Conservation (phyloP, 1,140 invertebrate genomes). For the Drosophila virilis region DNA sequence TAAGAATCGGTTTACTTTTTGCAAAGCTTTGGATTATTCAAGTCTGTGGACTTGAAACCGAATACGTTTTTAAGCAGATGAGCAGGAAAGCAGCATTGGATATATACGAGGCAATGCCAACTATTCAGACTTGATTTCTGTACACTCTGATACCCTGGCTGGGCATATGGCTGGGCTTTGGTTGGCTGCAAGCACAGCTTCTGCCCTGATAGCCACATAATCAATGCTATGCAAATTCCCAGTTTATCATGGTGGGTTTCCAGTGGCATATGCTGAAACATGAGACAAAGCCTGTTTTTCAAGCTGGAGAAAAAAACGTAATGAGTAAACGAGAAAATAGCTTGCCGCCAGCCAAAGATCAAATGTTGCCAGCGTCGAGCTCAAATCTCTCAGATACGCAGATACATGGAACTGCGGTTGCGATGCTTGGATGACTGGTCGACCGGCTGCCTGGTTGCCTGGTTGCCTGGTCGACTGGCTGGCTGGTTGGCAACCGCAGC, state of each 20-base stretch:
- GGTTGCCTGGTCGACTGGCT: neutral
- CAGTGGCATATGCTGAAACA: constrained; percentile 71
- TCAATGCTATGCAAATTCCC: constrained; percentile 21
- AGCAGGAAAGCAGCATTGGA: neutral
- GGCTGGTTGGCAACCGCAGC: constrained; percentile 54
- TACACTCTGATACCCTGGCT: constrained; percentile 1
- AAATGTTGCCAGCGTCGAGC: constrained; percentile 60
- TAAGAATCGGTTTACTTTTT: too few relatives aligned
- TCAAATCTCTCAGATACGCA: constrained; percentile 72
- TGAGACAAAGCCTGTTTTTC: constrained; percentile 56
- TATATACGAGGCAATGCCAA: neutral
- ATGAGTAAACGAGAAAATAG: constrained; percentile 49
- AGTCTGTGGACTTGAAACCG: too few relatives aligned
- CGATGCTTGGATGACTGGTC: constrained; percentile 15
- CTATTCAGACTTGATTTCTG: constrained; percentile 35
- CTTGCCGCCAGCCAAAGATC: constrained; percentile 74
- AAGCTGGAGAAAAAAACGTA: constrained; percentile 14
- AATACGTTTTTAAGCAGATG: neutral
- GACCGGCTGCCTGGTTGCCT: constrained; percentile 40
- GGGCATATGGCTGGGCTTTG: neutral
- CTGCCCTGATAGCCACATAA: constrained; percentile 7
- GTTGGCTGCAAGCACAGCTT: neutral
- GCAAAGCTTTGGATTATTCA: too few relatives aligned
- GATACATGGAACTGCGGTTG: constrained; percentile 70
- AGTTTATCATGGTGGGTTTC: constrained; percentile 26